Evolutionary conservation across 2,888 invertebrate species (phyloP), one percentile per base, ranked within the genome.

Genomic region (Geotrupes spiniger): DNA sequence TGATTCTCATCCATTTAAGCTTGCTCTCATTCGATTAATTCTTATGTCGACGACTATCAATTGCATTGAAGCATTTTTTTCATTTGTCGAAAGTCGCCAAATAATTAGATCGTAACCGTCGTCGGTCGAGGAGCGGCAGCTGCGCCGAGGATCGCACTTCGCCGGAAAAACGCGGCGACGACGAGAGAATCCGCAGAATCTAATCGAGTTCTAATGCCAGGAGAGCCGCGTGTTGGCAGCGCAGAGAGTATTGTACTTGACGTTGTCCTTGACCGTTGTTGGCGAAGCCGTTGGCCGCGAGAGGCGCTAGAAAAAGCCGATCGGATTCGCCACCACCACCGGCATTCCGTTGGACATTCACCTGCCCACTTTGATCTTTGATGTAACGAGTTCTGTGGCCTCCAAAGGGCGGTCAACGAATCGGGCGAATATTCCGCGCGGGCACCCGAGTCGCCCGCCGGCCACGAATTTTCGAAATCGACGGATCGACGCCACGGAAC

Each of bases 271-370:
- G 60, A 60, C 59, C 60, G 56, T 52, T 52, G 46, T 45, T 36
- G 42, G 45, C 31, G 40, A 40, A 37, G 42, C 49, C 41, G 40
- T 36, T 41, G 57, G 55, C 57, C 58, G 55, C 52, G 50, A 50
- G 53, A 55, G 56, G 59, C 57, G 58, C 57, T 58, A 58, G 58
- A 59, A 59, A 58, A 59, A 61, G 57, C 52, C 46, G 56, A 52
- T 52, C 52, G 56, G 54, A 59, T 60, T 60, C 56, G 57, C 60
- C 51, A 60, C 54, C 58, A 54, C 42, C 43, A 43, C 8, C 47
- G 42, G 49, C 58, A 60, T 60, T 60, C 60, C 60, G 51, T 44
- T 60, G 60, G 60, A 45, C 60, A 53, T 60, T 60, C 60, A 60
- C 60, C 60, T 60, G 60, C 43, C 47, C 50, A 53, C 52, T 55